These are phyloP conservation scores for Serilophus lunatus DNA, from an alignment of 2,113 vertebrate genomes.

Conservation along the genomic window DNA sequence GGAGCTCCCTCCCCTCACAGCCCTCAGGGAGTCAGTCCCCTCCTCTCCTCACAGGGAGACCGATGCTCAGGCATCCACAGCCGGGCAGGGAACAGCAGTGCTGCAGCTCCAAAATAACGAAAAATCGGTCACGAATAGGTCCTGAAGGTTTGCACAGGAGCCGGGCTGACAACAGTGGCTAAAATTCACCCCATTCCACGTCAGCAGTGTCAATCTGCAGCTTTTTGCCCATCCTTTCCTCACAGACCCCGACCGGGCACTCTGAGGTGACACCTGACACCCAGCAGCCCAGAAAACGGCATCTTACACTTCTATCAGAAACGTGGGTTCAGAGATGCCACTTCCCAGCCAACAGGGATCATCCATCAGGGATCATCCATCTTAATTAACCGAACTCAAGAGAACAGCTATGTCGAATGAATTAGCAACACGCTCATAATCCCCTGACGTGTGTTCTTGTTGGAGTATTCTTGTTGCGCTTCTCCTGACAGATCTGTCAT, in stretches of 20 bases:
- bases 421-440: not conserved
- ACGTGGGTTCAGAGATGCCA: not conserved
- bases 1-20: not conserved
- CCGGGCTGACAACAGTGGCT: rapidly evolving
- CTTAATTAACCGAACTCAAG: not conserved
- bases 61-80: rapidly evolving
- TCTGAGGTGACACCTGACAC: not conserved
- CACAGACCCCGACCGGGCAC: rapidly evolving
- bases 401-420: not conserved
- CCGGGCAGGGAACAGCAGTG: rapidly evolving
- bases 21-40: rapidly evolving
- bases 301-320: not conserved
- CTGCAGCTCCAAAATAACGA: not conserved
- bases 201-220: rapidly evolving
- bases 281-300: not conserved
- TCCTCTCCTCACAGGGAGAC: not conserved
- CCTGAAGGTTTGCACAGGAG: not conserved
- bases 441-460: not conserved
- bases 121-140: not conserved
- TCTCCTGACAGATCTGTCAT: not conserved
- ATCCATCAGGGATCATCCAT: not conserved
- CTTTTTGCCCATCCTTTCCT: rapidly evolving
- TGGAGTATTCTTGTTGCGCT: not conserved
- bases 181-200: rapidly evolving
- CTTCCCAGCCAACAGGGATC: not conserved